Base-by-base conservation (phyloP, 2,113 vertebrate genomes). In the Aptenodytes forsteri region DNA sequence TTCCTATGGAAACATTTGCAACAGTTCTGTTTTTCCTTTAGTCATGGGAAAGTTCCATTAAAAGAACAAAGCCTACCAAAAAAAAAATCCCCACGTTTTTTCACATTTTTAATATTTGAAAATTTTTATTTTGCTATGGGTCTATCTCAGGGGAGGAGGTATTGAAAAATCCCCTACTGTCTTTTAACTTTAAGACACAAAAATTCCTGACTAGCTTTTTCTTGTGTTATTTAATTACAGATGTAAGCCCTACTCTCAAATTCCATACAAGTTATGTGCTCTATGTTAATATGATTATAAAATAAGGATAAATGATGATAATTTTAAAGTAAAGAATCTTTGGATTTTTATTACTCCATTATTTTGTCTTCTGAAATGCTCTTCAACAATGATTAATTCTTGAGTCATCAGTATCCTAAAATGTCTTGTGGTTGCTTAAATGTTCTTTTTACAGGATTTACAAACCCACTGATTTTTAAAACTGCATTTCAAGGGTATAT, bases 1-100 rank as follows among this genome's bases (percentile, higher is more conserved):
- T 95, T 97, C 87, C 93, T 94, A 93, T 95, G 95, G 94, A 97
- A 96, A 97, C 49, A 86, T 87, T 82, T 79, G 58, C 38, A 93
- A 27, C 56, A 49, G 42, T 89, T 91, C 65, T 96, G 40, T 47
- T 94, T 92, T 91, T 89, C 90, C 73, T 91, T 94, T 61, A 93
- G 61, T 91, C 56, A 72, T 89, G 77, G 77, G 61, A 95, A 95
- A 92, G 66, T 96, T 96, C 81, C 89, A 40, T 54, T 72, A 87
- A 61, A 91, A 95, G 44, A 83, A 64, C 47, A 95, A 95, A 93
- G 30, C 10, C 13, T 86, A 73, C 17, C 5, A 50, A 40, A 52
- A 82, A 47, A 85, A 21, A 77, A 29, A 47, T 56, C 34, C 40
- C n/a, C 34, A 7, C 4, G 0, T 25, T 89, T 92, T 84, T 56